Conservation (phyloP, 2,888 invertebrate genomes). For the Prosopocoilus inquinatus region DNA sequence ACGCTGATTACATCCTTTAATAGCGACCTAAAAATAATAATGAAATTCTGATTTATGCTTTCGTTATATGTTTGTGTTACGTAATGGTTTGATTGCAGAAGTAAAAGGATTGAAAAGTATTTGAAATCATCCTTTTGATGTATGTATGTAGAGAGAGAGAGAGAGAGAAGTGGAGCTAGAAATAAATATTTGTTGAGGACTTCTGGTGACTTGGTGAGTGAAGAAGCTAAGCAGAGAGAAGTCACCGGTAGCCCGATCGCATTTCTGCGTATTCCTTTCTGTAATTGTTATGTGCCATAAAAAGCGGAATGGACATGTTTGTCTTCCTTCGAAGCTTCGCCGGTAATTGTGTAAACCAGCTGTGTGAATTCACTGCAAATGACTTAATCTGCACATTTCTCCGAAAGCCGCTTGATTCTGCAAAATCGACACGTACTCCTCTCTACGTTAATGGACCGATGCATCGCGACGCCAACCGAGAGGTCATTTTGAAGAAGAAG, state of each 20-base stretch:
- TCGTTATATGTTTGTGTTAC: too few relatives aligned
- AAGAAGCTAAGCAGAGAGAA: not conserved
- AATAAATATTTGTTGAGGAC: constrained; percentile 16
- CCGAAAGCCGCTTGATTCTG: constrained; percentile 27
- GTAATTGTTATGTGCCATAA: constrained; percentile 45
- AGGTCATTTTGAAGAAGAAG: too few relatives aligned
- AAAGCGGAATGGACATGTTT: constrained; percentile 43
- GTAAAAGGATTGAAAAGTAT: too few relatives aligned
- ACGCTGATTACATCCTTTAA: too few relatives aligned
- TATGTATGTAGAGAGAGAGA: too few relatives aligned
- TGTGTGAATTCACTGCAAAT: constrained; percentile 42
- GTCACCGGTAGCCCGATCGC: constrained; percentile 23
- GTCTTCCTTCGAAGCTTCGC: constrained; percentile 37
- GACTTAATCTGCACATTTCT: constrained; percentile 43
- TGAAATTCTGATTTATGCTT: too few relatives aligned
- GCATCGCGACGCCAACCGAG: too few relatives aligned
- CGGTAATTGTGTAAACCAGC: constrained; percentile 41
- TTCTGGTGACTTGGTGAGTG: too few relatives aligned
- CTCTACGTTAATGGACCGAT: not conserved
- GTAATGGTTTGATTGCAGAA: too few relatives aligned
- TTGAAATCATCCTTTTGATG: too few relatives aligned
- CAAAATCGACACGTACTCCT: not conserved
- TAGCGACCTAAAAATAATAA: too few relatives aligned
- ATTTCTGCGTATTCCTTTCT: constrained; percentile 37
- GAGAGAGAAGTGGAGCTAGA: too few relatives aligned